Percentiles rank a stretch among this genome's conserved stretches.
Conservation (phyloP, 2,113 vertebrate genomes). For the Glaucomys volans region DNA sequence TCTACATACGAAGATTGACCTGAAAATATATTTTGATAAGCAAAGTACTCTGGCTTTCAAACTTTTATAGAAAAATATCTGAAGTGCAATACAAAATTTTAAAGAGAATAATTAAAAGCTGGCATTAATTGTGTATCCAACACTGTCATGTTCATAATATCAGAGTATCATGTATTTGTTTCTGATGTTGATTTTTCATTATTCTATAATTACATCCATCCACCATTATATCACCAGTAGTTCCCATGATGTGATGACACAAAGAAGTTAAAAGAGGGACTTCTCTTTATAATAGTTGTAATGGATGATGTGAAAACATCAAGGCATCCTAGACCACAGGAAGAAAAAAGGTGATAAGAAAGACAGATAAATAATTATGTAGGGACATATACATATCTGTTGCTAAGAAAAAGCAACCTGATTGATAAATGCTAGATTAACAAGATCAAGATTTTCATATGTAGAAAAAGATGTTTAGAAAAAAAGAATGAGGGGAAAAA, state of each 20-base stretch:
- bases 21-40: conserved; percentile 40
- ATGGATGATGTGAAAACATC: neutral
- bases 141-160: neutral
- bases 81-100: neutral
- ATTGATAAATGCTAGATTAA: neutral
- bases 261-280: neutral
- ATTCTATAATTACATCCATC: neutral
- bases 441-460: neutral
- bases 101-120: neutral
- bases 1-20: neutral
- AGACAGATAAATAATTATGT: neutral
- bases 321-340: neutral
- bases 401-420: neutral
- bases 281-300: neutral
- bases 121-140: neutral
- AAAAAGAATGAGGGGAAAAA: neutral
- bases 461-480: neutral
- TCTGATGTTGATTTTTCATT: neutral
- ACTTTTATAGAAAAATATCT: conserved; percentile 30
- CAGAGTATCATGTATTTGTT: neutral
- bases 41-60: neutral
- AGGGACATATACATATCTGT: neutral
- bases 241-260: neutral
- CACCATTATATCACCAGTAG: neutral
- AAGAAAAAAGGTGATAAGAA: neutral